Percentiles rank a stretch among this genome's conserved stretches.
Evolutionary conservation across 2,797 vertebrate species (phyloP).

Genomic region (Hippopotamyrus pictus): DNA sequence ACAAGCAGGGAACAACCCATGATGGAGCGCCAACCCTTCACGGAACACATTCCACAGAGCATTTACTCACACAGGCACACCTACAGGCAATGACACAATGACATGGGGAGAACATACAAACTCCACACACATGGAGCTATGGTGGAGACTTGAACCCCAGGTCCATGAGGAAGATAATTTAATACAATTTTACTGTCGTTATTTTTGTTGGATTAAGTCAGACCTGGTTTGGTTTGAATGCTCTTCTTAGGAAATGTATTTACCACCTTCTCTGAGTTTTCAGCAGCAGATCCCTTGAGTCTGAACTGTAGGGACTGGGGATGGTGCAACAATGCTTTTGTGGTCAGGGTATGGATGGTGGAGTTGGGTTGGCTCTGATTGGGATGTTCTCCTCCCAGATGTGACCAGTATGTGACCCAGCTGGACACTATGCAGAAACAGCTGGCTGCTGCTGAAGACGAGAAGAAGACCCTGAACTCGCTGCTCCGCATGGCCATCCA

Average conservation of each 20-base stretch:
- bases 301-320: background rate
- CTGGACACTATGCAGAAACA: slow-evolving; percentile 80
- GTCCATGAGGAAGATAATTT: background rate
- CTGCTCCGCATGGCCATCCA: slow-evolving; percentile 80
- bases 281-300: background rate
- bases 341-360: background rate
- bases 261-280: background rate
- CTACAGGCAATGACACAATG: too few species aligned
- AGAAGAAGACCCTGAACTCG: slow-evolving; percentile 78
- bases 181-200: background rate
- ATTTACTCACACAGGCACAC: too few species aligned
- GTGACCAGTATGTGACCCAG: slow-evolving; percentile 79
- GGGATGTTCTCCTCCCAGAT: slow-evolving; percentile 51
- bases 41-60: too few species aligned
- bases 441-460: slow-evolving; percentile 73
- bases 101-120: too few species aligned
- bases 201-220: background rate
- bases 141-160: too few species aligned
- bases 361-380: background rate
- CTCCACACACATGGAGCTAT: too few species aligned
- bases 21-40: too few species aligned
- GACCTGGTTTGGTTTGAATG: background rate
- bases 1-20: too few species aligned
- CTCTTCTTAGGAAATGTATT: background rate
- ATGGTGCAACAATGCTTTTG: background rate